Base-by-base conservation (phyloP, 2,888 invertebrate genomes). In the Pollenia griseotomentosa region DNA sequence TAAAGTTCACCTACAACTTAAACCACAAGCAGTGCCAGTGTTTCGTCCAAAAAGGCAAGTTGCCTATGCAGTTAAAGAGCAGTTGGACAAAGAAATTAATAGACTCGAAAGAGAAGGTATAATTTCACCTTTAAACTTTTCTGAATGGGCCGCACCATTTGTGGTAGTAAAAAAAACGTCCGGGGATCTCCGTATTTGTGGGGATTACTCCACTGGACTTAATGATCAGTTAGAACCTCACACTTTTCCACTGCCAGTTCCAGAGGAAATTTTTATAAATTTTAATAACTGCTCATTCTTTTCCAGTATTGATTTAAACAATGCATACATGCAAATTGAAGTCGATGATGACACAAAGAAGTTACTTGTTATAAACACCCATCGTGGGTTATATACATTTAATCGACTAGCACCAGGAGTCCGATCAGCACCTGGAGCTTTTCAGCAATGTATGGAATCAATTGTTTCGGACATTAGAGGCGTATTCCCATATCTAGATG, bases 81-180 rank as follows among this genome's bases (percentile, higher is more conserved):
- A 59, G 0, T 74, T 89, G n/a, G 86, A 87, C 16, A 61, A 57
- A 2, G 85, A 87, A 57, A n/a, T 89, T 1, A 14, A 46, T 19
- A 71, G 85, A 46, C 82, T 89, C 8, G 71, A 88, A 82, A 19
- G 53, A 0, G 51, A 71, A 44, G 82, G 86, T 12, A 84, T 88
- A 8, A 88, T 89, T 19, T 55, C 75, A 44, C 87, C 85, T 19
- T 75, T 89, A 9, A 86, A 88, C 74, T 89, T 57, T 48, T 89
- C 88, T 9, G 83, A 88, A 59, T 89, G 88, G 88, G 85, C 89
- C 10, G 88, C 89, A 46, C 88, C 88, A 9, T 88, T 90, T 44
- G 87, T 89, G 9, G 84, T 79, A 1, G 82, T 88, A 7, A 77
- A 65, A 51, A 90, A 88, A 44, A 55, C 82, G 44, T 86, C 86